Evolutionary conservation across 2,797 vertebrate species (phyloP).

Genomic region (Numenius phaeopus): DNA sequence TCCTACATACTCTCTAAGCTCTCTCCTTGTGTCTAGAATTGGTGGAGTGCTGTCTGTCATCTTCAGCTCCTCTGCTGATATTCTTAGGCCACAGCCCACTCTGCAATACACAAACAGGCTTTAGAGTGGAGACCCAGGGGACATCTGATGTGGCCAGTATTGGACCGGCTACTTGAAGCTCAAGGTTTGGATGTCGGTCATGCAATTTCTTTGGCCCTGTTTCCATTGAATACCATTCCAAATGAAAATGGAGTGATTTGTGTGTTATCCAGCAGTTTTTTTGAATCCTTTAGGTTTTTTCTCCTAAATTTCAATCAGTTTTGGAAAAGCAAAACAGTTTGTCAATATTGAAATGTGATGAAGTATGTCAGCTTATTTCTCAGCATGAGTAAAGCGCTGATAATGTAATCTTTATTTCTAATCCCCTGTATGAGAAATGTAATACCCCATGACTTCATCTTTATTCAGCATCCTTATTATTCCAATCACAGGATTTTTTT

Average conservation of each 20-base stretch:
- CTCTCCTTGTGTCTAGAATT: fast-evolving
- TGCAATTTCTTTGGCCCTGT: neutral
- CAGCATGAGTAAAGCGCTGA: neutral
- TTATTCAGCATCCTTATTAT: neutral
- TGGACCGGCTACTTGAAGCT: neutral
- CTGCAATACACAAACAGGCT: neutral
- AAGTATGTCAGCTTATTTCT: neutral
- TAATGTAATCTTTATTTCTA: neutral
- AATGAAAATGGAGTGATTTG: neutral
- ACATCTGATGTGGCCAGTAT: neutral
- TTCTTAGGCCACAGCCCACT: neutral
- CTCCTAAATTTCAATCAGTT: neutral
- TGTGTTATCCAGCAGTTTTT: neutral
- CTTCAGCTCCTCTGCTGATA: neutral
- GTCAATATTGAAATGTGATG: neutral
- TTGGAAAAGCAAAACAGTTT: neutral
- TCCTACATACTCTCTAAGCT: neutral
- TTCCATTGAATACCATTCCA: neutral
- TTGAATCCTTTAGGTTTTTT: neutral
- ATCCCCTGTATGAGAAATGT: neutral
- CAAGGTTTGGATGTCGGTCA: neutral
- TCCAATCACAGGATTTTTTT: neutral
- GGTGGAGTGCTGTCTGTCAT: neutral
- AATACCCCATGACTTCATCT: neutral
- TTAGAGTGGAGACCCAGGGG: neutral